These are phyloP conservation scores for Limonius californicus DNA, from an alignment of 1,140 invertebrate genomes.

Conservation along the genomic window DNA sequence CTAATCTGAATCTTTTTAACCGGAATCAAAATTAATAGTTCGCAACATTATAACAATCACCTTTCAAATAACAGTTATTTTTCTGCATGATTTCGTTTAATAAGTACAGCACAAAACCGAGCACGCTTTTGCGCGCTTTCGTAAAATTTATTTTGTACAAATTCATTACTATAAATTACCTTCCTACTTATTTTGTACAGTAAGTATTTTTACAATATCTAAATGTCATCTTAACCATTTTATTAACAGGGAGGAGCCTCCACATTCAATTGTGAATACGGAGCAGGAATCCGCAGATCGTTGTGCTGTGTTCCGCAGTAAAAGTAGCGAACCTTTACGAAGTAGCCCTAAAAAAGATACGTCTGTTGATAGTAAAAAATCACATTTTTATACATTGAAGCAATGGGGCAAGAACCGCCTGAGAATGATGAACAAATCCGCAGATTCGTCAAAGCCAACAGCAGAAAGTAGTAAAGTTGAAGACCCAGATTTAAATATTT, in stretches of 20 bases:
- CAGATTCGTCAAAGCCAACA: slow-evolving; percentile 33
- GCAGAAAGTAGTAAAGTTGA: slow-evolving; percentile 36
- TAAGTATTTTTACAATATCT: too few species aligned
- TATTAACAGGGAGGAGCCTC: slow-evolving; percentile 35
- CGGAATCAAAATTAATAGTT: too few species aligned
- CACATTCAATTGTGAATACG: slow-evolving; percentile 20
- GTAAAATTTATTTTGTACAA: too few species aligned
- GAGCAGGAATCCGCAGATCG: slow-evolving; percentile 23
- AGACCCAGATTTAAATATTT: slow-evolving; percentile 58
- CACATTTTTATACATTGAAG: slow-evolving; percentile 75
- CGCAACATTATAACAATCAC: too few species aligned
- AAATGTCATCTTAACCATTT: not conserved
- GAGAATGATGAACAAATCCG: slow-evolving; percentile 57
- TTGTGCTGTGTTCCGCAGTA: slow-evolving; percentile 49
- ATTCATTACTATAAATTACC: too few species aligned
- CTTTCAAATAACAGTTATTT: too few species aligned
- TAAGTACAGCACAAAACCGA: too few species aligned
- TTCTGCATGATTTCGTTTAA: too few species aligned
- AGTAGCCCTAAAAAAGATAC: slow-evolving; percentile 54
- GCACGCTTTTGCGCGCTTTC: too few species aligned
- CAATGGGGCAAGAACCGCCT: slow-evolving; percentile 77
- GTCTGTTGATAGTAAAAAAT: slow-evolving; percentile 56
- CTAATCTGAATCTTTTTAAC: too few species aligned
- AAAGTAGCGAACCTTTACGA: slow-evolving; percentile 63
- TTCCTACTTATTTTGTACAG: too few species aligned